phyloP scores from a whole-genome alignment of 2,797 vertebrate species.

The Micromesistius poutassou region DNA sequence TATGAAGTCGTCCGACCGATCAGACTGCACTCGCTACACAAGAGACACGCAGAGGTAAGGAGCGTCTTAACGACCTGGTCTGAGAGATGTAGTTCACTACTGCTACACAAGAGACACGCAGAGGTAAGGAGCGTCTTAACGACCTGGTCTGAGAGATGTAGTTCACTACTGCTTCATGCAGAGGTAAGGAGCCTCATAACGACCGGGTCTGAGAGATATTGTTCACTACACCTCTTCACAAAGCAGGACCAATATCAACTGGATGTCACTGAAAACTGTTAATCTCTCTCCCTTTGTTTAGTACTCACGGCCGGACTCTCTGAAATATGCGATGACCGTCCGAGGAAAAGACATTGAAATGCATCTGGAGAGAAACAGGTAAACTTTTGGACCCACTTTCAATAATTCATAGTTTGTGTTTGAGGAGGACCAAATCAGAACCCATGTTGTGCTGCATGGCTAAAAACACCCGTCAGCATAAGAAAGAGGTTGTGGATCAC shows the following conservation, averaged over 20 bases:
- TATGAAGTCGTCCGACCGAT: slow-evolving; percentile 73
- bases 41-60: slow-evolving; percentile 65
- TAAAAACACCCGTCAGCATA: not conserved
- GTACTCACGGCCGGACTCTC: slow-evolving; percentile 52
- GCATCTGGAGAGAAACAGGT: slow-evolving; percentile 72
- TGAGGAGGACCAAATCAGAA: not conserved
- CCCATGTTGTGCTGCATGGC: too few species aligned
- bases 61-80: not conserved
- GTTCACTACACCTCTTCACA: slow-evolving; percentile 49
- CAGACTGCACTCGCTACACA: slow-evolving; percentile 65
- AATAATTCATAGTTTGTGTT: not conserved
- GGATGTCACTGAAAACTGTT: not conserved
- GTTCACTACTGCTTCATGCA: slow-evolving; percentile 34
- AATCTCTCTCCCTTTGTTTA: slow-evolving; percentile 7
- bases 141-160: not conserved
- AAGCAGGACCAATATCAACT: not conserved
- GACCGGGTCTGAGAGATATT: not conserved
- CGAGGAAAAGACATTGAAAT: slow-evolving; percentile 66
- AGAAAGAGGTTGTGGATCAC: not conserved
- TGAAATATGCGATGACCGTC: slow-evolving; percentile 69
- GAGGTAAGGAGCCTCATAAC: slow-evolving; percentile 44
- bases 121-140: slow-evolving; percentile 44
- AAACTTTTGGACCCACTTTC: slow-evolving; percentile 19
- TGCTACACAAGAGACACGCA: slow-evolving; percentile 63
- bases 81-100: not conserved